A percentile compares a stretch with the other conserved stretches of the same genome.
These are phyloP conservation scores for Liopterus haemorrhoidalis DNA, from an alignment of 2,888 invertebrate genomes.

Conservation along the genomic window DNA sequence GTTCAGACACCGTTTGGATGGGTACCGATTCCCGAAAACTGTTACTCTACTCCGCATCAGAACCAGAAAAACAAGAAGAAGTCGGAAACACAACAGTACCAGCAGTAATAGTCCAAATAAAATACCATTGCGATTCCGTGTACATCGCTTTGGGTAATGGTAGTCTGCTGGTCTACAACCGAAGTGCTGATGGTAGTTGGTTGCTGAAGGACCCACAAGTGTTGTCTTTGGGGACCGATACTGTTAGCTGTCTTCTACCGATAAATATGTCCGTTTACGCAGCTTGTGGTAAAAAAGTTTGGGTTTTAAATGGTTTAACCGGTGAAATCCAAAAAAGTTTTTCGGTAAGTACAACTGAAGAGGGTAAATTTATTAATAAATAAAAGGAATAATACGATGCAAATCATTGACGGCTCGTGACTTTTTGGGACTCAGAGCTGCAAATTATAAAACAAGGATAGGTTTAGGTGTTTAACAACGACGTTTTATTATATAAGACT, in stretches of 20 bases:
- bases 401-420: too few species aligned
- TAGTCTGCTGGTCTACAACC: slow-evolving; percentile 64
- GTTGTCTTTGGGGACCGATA: slow-evolving; percentile 62
- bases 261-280: slow-evolving; percentile 81
- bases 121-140: slow-evolving; percentile 79
- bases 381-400: too few species aligned
- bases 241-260: slow-evolving; percentile 75
- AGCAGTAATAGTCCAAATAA: slow-evolving; percentile 68
- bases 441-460: too few species aligned
- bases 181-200: slow-evolving; percentile 67
- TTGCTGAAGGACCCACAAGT: slow-evolving; percentile 66
- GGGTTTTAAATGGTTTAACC: slow-evolving; percentile 71
- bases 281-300: slow-evolving; percentile 77
- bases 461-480: too few species aligned
- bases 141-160: slow-evolving; percentile 84
- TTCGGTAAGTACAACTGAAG: too few species aligned
- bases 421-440: too few species aligned
- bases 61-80: slow-evolving; percentile 78
- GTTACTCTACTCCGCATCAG: slow-evolving; percentile 75
- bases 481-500: too few species aligned
- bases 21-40: slow-evolving; percentile 80
- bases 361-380: too few species aligned
- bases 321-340: slow-evolving; percentile 76
- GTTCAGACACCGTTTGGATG: slow-evolving; percentile 81
- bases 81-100: slow-evolving; percentile 63